Evolutionary conservation across 2,797 vertebrate species (phyloP), one percentile per base, ranked within the genome.

Genomic region (Epinephelus malabaricus): DNA sequence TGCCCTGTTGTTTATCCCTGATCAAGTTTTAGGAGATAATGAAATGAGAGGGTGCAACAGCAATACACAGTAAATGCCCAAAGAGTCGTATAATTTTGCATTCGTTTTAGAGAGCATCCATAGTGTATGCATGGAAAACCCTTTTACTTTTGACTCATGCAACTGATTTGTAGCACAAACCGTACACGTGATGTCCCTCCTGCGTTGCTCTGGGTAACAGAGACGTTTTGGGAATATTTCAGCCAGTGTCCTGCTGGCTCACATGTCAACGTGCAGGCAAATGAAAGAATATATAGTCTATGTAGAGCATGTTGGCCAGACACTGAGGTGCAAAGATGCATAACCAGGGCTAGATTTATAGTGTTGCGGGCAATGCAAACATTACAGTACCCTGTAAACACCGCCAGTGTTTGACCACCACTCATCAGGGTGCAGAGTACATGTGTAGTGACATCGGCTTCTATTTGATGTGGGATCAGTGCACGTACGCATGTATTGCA

Each of bases 301-400:
- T 18, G 30, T 58, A 69, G 34, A 47, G 53, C 54, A 34, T 54
- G 66, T 78, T 90, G 77, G 78, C 81, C 78, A 73, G 86, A 84
- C 91, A 90, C 75, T 3, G 23, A 86, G 78, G 90, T 50, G 86
- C 78, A 88, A 88, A 78, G 86, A 84, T 85, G 74, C 54, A 49
- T 58, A 81, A 78, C 66, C 61, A 68, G 34, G 47, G 65, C 30
- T 43, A 77, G 86, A 89, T 87, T 90, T 75, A 89, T 78, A 21
- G 54, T 60, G 63, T 63, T 83, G 72, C 70, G 78, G 76, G 74
- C 72, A 87, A 84, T 73, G 84, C 69, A 92, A 92, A 92, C 76
- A 92, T 92, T 62, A 78, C 91, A 93, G 65, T 54, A 40, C 27
- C 76, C 23, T 88, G 90, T 69, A 84, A 91, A 89, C 65, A 75